A percentile compares a stretch with the other conserved stretches of the same genome.
phyloP scores from a whole-genome alignment of 2,797 vertebrate species.

The Ctenosaura bakeri region DNA sequence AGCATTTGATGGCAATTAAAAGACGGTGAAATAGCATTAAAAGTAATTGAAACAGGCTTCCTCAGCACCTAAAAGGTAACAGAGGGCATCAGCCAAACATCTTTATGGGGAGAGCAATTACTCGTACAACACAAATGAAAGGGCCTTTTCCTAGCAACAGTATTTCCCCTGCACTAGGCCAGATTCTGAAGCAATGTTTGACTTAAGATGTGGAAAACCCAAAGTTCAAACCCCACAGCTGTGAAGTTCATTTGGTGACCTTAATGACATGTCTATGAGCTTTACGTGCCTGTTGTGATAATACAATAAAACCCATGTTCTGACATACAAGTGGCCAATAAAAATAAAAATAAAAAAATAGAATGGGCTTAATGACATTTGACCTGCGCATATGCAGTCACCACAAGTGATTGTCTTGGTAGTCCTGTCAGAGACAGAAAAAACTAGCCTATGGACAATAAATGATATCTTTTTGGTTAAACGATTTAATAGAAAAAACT shows the following conservation, averaged over 20 bases:
- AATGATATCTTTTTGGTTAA: neutral
- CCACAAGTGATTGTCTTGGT: neutral
- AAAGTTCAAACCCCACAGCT: neutral
- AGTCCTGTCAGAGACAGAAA: neutral
- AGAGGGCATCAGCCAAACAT: neutral
- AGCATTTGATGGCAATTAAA: neutral
- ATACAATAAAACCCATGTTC: neutral
- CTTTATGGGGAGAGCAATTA: too few species aligned
- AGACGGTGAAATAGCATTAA: neutral
- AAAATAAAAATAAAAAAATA: neutral
- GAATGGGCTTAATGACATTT: neutral
- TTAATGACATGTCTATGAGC: neutral
- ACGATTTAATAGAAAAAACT: neutral
- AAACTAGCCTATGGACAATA: neutral
- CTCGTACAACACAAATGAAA: neutral
- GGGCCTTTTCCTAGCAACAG: neutral
- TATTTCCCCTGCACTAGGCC: neutral
- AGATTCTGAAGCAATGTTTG: constrained; percentile 16
- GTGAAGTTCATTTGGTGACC: neutral
- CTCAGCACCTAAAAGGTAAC: neutral
- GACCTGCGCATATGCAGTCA: neutral
- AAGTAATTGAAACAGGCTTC: neutral
- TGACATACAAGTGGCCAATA: neutral
- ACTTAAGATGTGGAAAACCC: neutral
- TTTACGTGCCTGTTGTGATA: neutral